Evolutionary conservation across 2,797 vertebrate genomes (phyloP).

Genomic region (Chelonia mydas): DNA sequence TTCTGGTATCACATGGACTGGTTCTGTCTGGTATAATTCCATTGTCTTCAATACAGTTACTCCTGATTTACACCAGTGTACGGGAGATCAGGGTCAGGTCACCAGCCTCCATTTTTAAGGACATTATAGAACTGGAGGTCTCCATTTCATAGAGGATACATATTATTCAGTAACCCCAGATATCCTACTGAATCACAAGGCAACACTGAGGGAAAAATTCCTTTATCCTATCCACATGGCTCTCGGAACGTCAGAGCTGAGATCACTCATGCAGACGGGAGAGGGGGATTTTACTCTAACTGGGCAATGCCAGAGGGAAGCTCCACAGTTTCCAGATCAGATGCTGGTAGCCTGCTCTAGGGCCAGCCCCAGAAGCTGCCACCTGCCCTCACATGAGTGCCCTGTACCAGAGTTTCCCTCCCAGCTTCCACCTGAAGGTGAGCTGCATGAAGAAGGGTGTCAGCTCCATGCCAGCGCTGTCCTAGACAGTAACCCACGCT

Average conservation of each 20-base stretch:
- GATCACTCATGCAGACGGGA: not conserved
- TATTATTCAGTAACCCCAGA: not conserved
- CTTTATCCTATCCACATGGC: not conserved
- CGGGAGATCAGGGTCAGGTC: not conserved
- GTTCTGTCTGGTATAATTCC: not conserved
- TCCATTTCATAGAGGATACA: not conserved
- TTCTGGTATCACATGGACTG: not conserved
- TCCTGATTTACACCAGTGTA: not conserved
- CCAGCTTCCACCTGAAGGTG: not conserved
- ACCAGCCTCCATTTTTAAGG: not conserved
- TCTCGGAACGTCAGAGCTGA: not conserved
- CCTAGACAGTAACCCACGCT: not conserved
- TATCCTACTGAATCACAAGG: not conserved
- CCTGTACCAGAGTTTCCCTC: not conserved
- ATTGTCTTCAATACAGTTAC: not conserved
- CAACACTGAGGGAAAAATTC: not conserved
- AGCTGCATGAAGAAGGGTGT: not conserved
- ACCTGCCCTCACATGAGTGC: not conserved
- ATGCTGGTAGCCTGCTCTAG: not conserved
- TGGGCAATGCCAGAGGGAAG: not conserved
- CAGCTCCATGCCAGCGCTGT: not conserved
- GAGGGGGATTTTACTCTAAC: not conserved
- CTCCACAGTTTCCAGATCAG: not conserved
- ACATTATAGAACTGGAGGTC: not conserved
- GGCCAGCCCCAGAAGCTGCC: not conserved